These are phyloP conservation scores for Isichthys henryi DNA, from an alignment of 2,113 vertebrate species.

Conservation along the genomic window DNA sequence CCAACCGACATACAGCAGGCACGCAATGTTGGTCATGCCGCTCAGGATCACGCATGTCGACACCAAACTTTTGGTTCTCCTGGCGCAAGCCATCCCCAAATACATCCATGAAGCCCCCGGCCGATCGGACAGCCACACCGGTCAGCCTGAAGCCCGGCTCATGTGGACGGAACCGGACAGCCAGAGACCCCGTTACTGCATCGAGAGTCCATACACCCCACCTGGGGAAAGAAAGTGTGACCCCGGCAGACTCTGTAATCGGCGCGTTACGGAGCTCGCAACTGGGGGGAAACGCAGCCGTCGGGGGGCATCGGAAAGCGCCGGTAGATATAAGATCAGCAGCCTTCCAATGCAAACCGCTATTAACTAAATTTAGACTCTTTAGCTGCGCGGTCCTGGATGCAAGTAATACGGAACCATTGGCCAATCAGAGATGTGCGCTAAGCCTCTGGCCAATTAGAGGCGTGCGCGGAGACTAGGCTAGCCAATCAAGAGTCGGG, in stretches of 20 bases:
- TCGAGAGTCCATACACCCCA: neutral
- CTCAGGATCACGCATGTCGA: slow-evolving; percentile 97
- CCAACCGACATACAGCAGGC: slow-evolving; percentile 95
- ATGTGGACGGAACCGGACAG: slow-evolving; percentile 7
- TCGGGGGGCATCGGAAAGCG: neutral
- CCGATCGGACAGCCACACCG: slow-evolving; percentile 44
- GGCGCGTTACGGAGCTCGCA: neutral
- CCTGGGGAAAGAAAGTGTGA: neutral
- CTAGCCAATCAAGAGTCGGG: neutral
- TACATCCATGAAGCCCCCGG: slow-evolving; percentile 77
- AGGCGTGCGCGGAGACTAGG: neutral
- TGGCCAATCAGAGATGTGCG: neutral
- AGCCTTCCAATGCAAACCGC: neutral
- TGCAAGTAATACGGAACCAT: neutral
- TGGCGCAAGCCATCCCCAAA: slow-evolving; percentile 93
- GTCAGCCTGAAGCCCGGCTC: neutral
- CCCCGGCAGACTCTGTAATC: neutral
- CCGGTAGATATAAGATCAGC: neutral
- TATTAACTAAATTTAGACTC: neutral
- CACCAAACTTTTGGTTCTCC: slow-evolving; percentile 99
- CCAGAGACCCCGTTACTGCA: neutral
- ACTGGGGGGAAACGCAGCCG: neutral
- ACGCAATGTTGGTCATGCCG: slow-evolving; percentile 96
- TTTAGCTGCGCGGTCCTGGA: neutral
- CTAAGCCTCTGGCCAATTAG: neutral